Conservation (phyloP, 1,140 invertebrate species). For the Penaeus chinensis region DNA sequence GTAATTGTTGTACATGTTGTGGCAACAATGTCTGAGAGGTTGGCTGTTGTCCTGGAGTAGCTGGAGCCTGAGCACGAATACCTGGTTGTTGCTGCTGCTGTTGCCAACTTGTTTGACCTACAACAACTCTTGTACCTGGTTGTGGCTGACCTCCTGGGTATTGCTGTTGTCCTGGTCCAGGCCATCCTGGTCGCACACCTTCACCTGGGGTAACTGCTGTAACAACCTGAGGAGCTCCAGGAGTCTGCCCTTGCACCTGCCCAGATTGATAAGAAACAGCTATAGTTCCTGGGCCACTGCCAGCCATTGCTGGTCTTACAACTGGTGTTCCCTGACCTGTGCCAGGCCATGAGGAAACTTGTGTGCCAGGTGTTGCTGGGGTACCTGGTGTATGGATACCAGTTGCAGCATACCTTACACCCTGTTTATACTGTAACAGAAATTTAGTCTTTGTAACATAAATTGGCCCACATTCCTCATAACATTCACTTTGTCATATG, state of each 20-base stretch:
- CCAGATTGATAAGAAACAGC: slow-evolving; percentile 36
- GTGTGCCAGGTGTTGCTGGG: slow-evolving; percentile 26
- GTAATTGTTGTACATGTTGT: slow-evolving; percentile 64
- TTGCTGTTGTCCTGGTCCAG: slow-evolving; percentile 48
- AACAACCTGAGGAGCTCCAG: slow-evolving; percentile 17
- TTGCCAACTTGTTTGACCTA: slow-evolving; percentile 39
- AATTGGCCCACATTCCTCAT: too few species aligned
- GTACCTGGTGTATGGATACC: slow-evolving; percentile 25
- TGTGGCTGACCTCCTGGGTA: slow-evolving; percentile 28
- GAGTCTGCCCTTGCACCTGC: slow-evolving; percentile 45
- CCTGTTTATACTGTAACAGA: slow-evolving; percentile 43
- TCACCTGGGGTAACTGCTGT: slow-evolving; percentile 25
- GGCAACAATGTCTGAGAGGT: slow-evolving; percentile 39
- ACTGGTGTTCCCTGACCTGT: slow-evolving; percentile 18
- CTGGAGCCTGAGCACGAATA: slow-evolving; percentile 73
- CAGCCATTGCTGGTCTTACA: slow-evolving; percentile 30
- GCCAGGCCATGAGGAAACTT: slow-evolving; percentile 38
- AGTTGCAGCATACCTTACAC: slow-evolving; percentile 34
- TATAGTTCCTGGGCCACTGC: slow-evolving; percentile 35
- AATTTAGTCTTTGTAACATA: background rate
- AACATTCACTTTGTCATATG: background rate
- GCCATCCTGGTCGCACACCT: slow-evolving; percentile 37
- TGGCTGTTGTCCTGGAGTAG: slow-evolving; percentile 73
- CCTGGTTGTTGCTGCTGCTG: slow-evolving; percentile 59
- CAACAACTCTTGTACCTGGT: slow-evolving; percentile 40